Conservation (phyloP, 2,113 vertebrate genomes). For the Crotalus viridis region DNA sequence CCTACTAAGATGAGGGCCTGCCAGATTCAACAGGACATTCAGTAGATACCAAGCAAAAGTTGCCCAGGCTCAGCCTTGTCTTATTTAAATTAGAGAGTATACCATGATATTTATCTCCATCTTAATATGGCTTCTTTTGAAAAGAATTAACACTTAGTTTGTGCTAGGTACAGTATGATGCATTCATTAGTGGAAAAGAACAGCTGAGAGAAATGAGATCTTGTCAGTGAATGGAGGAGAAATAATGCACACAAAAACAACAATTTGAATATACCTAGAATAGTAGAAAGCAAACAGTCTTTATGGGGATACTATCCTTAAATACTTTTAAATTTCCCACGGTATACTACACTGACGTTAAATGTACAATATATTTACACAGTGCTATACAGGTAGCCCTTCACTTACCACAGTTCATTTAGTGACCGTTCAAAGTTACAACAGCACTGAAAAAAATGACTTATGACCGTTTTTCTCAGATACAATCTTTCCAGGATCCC, state of each 20-base stretch:
- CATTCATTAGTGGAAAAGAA: accelerated
- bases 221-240: not conserved
- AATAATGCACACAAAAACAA: not conserved
- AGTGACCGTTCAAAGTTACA: not conserved
- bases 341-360: not conserved
- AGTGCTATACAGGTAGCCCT: not conserved
- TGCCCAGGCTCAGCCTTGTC: slow-evolving; percentile 53
- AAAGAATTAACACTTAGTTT: slow-evolving; percentile 54
- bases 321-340: not conserved
- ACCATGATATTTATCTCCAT: slow-evolving; percentile 58
- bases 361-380: not conserved
- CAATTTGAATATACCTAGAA: slow-evolving; percentile 6
- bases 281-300: not conserved
- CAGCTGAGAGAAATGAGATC: not conserved
- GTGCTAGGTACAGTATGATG: slow-evolving; percentile 35
- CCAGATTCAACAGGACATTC: slow-evolving; percentile 63
- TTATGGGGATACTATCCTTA: not conserved
- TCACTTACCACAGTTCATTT: not conserved
- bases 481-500: not conserved
- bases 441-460: not conserved
- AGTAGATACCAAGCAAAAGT: slow-evolving; percentile 64
- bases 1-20: slow-evolving; percentile 63
- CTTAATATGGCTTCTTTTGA: slow-evolving; percentile 58
- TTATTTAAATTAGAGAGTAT: slow-evolving; percentile 60
- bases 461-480: not conserved